Base-by-base conservation (phyloP, 2,797 vertebrate species). In the Thamnophis elegans region DNA sequence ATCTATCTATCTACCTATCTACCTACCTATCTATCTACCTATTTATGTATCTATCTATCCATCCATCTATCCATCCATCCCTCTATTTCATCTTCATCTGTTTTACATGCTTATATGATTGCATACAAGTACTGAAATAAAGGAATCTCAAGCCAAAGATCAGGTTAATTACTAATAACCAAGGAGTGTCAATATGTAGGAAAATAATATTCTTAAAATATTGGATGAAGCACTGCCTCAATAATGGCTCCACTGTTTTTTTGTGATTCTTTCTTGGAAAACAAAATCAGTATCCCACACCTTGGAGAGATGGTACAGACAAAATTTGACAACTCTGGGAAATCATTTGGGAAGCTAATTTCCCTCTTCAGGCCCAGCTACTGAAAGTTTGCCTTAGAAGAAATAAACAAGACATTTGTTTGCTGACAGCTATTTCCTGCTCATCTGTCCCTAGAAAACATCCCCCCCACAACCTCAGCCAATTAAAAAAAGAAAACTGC, bases 391-490 rank as follows among this genome's bases (percentile, higher is more conserved):
- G 3, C 13, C 92, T 95, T 42, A 47, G 55, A 90, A 88, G 59
- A 32, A 1, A 91, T 7, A 20, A 1, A 8, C 32, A 60, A 91
- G 32, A 36, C 32, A 88, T 90, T 87, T 91, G 2, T 55, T 60
- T 18, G 0, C 47, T n/a, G 53, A 28, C 36, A 92, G 90, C 47
- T 90, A 55, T 65, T n/a, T 94, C 26, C 85, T 59, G 51, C 88
- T 92, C 56, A 91, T 58, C 56, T 91, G 62, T 90, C 85, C 47
- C 82, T 90, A 22, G 85, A 93, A 93, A 56, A 86, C 22, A 60
- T 89, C 1, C 60, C 1, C 1, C 16, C 36, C 28, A 20, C 42
- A 73, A 89, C 58, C 53, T 59, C 28, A 85, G 68, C 42, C 89
- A 85, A 85, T 85, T 88, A 85, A 91, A 90, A 42, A 42, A 85